Evolutionary conservation across 2,113 vertebrate species (phyloP), one percentile per base, ranked within the genome.

Genomic region (Chitala chitala): DNA sequence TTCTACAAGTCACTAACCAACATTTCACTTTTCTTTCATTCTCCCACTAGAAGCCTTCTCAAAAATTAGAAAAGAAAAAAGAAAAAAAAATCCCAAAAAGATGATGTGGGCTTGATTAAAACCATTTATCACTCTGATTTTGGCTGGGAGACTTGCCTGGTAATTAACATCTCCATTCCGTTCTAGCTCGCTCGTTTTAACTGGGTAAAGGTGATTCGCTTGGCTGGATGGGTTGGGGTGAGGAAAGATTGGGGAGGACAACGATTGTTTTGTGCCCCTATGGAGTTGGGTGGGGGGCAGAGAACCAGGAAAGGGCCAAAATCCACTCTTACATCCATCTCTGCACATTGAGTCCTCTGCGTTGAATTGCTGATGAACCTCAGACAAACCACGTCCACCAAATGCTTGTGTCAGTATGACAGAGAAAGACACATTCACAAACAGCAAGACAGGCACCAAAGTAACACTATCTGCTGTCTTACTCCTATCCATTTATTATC

Each of bases 161-260:
- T 88, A 85, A 89, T 90, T 87, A 87, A 86, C 80, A 86, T 85
- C 82, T 82, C 80, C 72, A 84, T 85, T 88, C 75, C 78, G 76
- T 85, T 79, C 82, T 83, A 84, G 20, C 48, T 87, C 83, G 85
- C 89, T 90, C 84, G 86, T 82, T 87, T 81, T 82, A 79, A 85
- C 83, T 75, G 82, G 73, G 54, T 80, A 80, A 90, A 87, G 83
- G 86, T 87, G 89, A 89, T 82, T 84, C 72, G 79, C 54, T 61
- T 24, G 36, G 63, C 71, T 71, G 76, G 73, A 78, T 59, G 33
- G 79, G 79, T 82, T n/a, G n/a, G n/a, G n/a, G n/a, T n/a, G n/a
- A n/a, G n/a, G n/a, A n/a, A n/a, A n/a, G n/a, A n/a, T n/a, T n/a
- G n/a, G n/a, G n/a, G n/a, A n/a, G n/a, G n/a, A n/a, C n/a, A n/a